phyloP scores from a whole-genome alignment of 2,113 vertebrate species.

The Plotosus lineatus region DNA sequence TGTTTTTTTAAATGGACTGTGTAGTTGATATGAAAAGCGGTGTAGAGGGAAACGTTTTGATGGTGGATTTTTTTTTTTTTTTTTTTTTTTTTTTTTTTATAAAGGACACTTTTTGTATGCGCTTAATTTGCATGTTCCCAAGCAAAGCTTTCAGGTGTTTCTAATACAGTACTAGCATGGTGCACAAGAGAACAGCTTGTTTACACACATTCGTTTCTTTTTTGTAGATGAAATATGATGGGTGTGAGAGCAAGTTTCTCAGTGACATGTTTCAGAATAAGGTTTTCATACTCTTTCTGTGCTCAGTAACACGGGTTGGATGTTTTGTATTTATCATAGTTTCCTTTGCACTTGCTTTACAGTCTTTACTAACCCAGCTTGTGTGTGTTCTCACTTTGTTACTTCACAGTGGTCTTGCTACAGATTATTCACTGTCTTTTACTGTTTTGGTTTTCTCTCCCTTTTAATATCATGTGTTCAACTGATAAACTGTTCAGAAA shows the following conservation, averaged over 20 bases:
- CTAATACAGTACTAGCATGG: slow-evolving; percentile 37
- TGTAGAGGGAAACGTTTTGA: too few relatives aligned
- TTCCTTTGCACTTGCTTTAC: not conserved
- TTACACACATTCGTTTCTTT: slow-evolving; percentile 58
- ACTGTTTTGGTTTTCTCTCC: not conserved
- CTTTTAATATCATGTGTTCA: not conserved
- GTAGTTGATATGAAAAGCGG: too few relatives aligned
- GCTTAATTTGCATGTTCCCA: slow-evolving; percentile 1
- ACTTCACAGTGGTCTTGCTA: not conserved
- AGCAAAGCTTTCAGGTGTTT: not conserved
- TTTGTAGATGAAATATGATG: slow-evolving; percentile 86
- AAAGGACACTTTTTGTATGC: not conserved
- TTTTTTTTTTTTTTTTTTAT: not conserved
- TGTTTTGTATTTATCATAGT: not conserved
- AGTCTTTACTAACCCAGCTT: slow-evolving; percentile 7
- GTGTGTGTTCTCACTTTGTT: not conserved
- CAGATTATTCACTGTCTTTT: not conserved
- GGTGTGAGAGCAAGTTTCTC: slow-evolving; percentile 80
- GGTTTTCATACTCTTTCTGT: slow-evolving; percentile 72
- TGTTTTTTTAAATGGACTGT: not conserved
- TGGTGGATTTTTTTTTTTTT: not conserved
- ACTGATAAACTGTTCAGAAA: not conserved
- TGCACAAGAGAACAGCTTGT: slow-evolving; percentile 13
- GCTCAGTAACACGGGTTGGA: slow-evolving; percentile 46
- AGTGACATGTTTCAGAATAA: slow-evolving; percentile 86